phyloP scores from a whole-genome alignment of 1,140 invertebrate species.

The Psilanteris sp. region DNA sequence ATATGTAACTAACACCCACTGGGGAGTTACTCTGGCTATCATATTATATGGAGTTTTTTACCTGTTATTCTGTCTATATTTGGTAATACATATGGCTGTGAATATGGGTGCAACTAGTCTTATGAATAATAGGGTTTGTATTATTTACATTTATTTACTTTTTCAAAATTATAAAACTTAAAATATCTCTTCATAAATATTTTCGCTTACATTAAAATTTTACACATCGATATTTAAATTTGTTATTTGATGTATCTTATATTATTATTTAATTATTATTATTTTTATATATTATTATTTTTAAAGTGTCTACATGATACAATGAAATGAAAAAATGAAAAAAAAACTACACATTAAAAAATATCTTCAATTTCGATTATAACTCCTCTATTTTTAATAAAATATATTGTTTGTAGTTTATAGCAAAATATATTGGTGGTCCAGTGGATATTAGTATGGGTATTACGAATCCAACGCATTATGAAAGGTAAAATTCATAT shows the following conservation, averaged over 20 bases:
- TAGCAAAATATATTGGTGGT: constrained; percentile 75
- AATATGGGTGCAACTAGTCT: constrained; percentile 82
- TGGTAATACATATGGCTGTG: constrained; percentile 85
- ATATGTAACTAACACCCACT: constrained; percentile 75
- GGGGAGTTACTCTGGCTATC: constrained; percentile 81
- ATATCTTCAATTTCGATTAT: too few relatives aligned
- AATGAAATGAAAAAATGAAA: too few relatives aligned
- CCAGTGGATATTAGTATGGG: constrained; percentile 73
- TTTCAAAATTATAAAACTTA: too few relatives aligned
- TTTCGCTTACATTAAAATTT: too few relatives aligned
- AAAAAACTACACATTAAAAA: too few relatives aligned
- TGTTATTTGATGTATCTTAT: too few relatives aligned
- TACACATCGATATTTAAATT: too few relatives aligned
- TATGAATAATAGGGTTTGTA: constrained; percentile 70
- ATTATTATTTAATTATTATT: background rate
- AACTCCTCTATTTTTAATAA: too few relatives aligned
- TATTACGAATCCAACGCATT: constrained; percentile 71
- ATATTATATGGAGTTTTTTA: constrained; percentile 84
- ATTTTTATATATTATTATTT: background rate
- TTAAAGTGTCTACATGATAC: too few relatives aligned
- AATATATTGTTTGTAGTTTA: constrained; percentile 63
- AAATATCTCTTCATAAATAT: too few relatives aligned
- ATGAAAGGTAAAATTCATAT: constrained; percentile 74
- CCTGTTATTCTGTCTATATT: constrained; percentile 85
- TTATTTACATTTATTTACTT: too few relatives aligned